Conservation (phyloP, 35 echinoderm and acorn worm species). For the Eucidaris tribuloides region DNA sequence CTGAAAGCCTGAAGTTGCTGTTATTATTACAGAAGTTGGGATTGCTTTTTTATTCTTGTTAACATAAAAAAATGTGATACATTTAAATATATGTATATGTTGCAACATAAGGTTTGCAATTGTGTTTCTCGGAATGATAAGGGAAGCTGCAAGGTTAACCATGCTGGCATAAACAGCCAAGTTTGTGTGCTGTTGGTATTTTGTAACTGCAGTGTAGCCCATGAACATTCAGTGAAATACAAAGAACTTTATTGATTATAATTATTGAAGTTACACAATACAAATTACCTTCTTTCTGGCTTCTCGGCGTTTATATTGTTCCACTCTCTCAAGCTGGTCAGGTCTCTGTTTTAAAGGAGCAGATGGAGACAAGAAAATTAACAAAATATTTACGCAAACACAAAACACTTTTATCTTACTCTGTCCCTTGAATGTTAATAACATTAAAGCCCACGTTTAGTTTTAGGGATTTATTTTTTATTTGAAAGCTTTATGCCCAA, state of each 20-base stretch:
- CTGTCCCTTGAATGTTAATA: too few species aligned
- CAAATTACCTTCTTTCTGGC: conserved; percentile 83
- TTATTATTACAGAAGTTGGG: neutral
- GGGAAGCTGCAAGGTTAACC: neutral
- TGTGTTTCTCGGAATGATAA: neutral
- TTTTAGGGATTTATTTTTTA: too few species aligned
- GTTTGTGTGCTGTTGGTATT: neutral
- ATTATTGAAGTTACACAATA: neutral
- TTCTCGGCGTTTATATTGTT: conserved; percentile 85
- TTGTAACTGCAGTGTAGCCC: neutral
- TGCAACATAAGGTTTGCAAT: neutral
- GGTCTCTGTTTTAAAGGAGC: conserved; percentile 62
- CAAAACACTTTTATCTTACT: neutral
- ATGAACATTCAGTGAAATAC: neutral
- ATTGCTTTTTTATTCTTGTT: neutral
- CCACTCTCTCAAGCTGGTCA: conserved; percentile 95
- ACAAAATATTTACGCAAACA: neutral
- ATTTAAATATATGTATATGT: too few species aligned
- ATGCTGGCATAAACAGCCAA: neutral
- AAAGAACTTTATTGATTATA: neutral
- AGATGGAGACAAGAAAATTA: neutral
- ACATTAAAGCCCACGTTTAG: too few species aligned
- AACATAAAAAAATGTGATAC: too few species aligned
- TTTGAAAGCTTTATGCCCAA: too few species aligned
- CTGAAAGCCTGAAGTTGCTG: neutral